A percentile compares a stretch with the other conserved stretches of the same genome.
These are phyloP conservation scores for Tubiluchus corallicola DNA, from an alignment of 2,888 invertebrate genomes.

Conservation along the genomic window DNA sequence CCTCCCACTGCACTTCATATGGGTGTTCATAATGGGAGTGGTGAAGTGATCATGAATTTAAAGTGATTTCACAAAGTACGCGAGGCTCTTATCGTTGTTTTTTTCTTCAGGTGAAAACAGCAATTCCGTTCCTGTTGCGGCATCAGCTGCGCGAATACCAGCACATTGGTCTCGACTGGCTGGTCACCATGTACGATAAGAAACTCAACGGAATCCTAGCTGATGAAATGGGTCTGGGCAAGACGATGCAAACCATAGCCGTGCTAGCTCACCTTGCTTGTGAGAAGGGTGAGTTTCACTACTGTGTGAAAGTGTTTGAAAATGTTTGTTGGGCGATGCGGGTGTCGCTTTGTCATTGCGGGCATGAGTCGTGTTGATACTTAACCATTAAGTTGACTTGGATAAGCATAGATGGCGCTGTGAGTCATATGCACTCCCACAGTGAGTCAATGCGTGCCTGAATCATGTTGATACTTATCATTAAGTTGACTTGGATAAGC, in stretches of 20 bases:
- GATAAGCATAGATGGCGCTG: too few relatives aligned
- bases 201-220: conserved; percentile 87
- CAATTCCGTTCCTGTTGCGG: conserved; percentile 76
- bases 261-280: conserved; percentile 81
- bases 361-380: neutral
- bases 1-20: too few relatives aligned
- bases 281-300: conserved; percentile 41
- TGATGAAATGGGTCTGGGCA: conserved; percentile 92
- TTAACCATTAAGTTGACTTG: too few relatives aligned
- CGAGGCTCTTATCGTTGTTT: conserved; percentile 13
- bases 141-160: conserved; percentile 83
- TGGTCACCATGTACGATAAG: conserved; percentile 85
- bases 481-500: too few relatives aligned
- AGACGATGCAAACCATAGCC: conserved; percentile 92
- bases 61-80: too few relatives aligned
- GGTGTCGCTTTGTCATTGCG: neutral
- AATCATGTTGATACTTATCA: too few relatives aligned
- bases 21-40: too few relatives aligned
- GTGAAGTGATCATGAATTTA: too few relatives aligned
- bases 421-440: too few relatives aligned
- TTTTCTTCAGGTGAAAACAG: conserved; percentile 54
- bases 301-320: neutral
- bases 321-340: neutral
- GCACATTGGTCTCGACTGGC: conserved; percentile 91
- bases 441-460: too few relatives aligned